Evolutionary conservation across 64 coral and sea anemone species (phyloP).

Genomic region (Montipora foliosa): DNA sequence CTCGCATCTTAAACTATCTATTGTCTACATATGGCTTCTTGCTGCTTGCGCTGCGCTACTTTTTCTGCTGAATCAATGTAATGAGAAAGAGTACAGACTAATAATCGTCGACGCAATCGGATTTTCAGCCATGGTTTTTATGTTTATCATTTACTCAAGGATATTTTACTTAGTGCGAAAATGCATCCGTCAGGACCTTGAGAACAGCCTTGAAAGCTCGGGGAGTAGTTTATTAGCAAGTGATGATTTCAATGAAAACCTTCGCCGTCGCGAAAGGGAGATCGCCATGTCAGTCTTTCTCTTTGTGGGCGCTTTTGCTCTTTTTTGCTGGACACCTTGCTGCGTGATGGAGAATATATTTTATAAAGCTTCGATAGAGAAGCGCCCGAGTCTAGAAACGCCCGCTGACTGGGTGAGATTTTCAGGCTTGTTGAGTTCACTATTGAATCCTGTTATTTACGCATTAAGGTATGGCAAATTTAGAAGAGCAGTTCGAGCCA

Average conservation of each 20-base stretch:
- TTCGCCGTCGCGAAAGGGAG: slow-evolving; percentile 59
- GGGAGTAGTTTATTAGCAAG: neutral
- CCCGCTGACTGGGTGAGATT: slow-evolving; percentile 37
- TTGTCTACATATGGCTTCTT: slow-evolving; percentile 49
- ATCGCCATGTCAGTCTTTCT: slow-evolving; percentile 76
- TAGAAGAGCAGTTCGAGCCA: slow-evolving; percentile 44
- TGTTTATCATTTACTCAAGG: slow-evolving; percentile 48
- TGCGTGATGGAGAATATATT: slow-evolving; percentile 70
- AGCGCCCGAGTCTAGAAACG: neutral
- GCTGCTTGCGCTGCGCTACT: neutral
- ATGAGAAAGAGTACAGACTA: neutral
- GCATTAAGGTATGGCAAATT: slow-evolving; percentile 74
- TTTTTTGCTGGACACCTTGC: slow-evolving; percentile 75
- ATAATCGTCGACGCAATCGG: slow-evolving; percentile 49
- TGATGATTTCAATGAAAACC: slow-evolving; percentile 18
- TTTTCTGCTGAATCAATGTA: neutral
- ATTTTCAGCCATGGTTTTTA: slow-evolving; percentile 12
- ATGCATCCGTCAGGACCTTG: slow-evolving; percentile 36
- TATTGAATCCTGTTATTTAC: slow-evolving; percentile 74
- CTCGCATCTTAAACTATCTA: slow-evolving; percentile 8
- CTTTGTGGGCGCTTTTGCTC: slow-evolving; percentile 73
- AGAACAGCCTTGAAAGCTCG: neutral
- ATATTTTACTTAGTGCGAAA: slow-evolving; percentile 55
- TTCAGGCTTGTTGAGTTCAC: slow-evolving; percentile 77
- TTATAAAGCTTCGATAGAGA: neutral